These are phyloP conservation scores for Calidris pugnax DNA, from an alignment of 2,113 vertebrate species.

Conservation along the genomic window DNA sequence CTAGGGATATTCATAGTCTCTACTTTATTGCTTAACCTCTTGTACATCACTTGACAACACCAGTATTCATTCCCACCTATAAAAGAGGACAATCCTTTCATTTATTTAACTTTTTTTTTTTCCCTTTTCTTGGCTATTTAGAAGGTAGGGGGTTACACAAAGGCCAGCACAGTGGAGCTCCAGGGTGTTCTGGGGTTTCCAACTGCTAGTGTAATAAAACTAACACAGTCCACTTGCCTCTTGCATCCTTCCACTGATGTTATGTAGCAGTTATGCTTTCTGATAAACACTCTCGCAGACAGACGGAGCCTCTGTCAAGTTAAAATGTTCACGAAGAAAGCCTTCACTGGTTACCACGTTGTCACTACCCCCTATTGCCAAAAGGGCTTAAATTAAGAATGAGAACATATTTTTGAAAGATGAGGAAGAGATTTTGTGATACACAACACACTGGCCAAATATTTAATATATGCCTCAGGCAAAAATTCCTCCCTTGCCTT, in stretches of 20 bases:
- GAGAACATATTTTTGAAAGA: background rate
- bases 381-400: background rate
- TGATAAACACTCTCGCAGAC: background rate
- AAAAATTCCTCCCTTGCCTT: background rate
- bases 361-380: background rate
- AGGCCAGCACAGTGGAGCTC: background rate
- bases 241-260: background rate
- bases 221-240: background rate
- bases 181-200: background rate
- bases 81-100: background rate
- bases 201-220: background rate
- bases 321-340: background rate
- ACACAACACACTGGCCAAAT: background rate
- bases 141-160: background rate
- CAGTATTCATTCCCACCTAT: background rate
- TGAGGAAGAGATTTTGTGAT: background rate
- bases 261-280: background rate
- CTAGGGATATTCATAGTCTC: background rate
- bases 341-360: background rate
- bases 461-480: background rate
- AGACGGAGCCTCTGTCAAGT: background rate
- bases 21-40: background rate
- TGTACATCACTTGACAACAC: background rate
- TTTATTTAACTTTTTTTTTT: background rate
- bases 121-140: background rate